Conservation (phyloP, 2,113 vertebrate species). For the Elgaria multicarinata region DNA sequence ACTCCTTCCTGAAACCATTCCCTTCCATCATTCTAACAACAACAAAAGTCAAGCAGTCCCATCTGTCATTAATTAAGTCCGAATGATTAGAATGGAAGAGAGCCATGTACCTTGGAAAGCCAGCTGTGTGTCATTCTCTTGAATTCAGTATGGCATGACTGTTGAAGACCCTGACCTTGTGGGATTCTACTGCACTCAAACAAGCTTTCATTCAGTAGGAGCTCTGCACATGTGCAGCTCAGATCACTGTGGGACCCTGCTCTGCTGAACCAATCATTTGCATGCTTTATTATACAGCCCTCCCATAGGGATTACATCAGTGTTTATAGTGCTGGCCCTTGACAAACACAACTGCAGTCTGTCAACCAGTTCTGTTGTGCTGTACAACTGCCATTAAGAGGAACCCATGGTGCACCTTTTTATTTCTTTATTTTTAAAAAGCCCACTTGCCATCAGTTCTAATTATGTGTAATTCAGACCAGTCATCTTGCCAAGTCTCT, state of each 20-base stretch:
- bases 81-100: slow-evolving; percentile 40
- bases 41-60: background rate
- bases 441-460: background rate
- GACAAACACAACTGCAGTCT: slow-evolving; percentile 48
- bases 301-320: slow-evolving; percentile 31
- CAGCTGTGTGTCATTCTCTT: slow-evolving; percentile 35
- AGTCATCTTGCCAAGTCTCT: background rate
- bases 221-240: slow-evolving; percentile 12
- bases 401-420: slow-evolving; percentile 23
- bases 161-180: background rate
- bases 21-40: background rate
- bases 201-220: slow-evolving; percentile 50
- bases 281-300: slow-evolving; percentile 19
- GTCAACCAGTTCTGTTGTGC: slow-evolving; percentile 28
- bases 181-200: slow-evolving; percentile 31
- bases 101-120: slow-evolving; percentile 14
- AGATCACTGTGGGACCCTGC: slow-evolving; percentile 36
- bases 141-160: slow-evolving; percentile 10
- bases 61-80: slow-evolving; percentile 47
- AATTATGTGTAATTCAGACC: background rate
- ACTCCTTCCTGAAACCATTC: background rate
- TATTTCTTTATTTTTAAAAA: background rate
- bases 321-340: slow-evolving; percentile 47
- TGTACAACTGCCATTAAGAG: slow-evolving; percentile 12
- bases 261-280: slow-evolving; percentile 43